Evolutionary conservation across 2,113 vertebrate genomes (phyloP).

Genomic region (Rostratula benghalensis): DNA sequence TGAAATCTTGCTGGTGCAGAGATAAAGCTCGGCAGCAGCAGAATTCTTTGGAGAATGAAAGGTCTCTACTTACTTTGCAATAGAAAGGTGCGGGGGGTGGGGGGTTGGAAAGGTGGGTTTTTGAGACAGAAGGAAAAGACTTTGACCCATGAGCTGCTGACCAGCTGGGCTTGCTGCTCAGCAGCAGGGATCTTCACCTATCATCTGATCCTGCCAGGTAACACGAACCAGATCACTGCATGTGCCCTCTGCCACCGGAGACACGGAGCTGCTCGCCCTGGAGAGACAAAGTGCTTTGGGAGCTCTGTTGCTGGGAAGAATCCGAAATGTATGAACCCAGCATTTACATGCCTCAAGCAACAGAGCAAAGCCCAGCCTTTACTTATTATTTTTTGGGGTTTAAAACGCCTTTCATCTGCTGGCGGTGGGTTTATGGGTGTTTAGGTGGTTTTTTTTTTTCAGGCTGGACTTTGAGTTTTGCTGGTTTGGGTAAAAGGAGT

Average conservation of each 20-base stretch:
- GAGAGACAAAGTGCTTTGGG: not conserved
- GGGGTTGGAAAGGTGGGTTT: not conserved
- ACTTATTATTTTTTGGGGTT: not conserved
- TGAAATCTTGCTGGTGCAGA: not conserved
- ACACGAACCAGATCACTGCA: not conserved
- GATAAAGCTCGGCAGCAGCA: not conserved
- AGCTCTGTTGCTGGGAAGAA: conserved; percentile 36
- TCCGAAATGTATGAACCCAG: not conserved
- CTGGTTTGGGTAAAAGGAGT: not conserved
- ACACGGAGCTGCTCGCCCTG: conserved; percentile 29
- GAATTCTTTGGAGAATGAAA: not conserved
- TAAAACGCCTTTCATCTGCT: not conserved
- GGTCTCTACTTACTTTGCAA: not conserved
- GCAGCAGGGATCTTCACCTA: conserved; percentile 28
- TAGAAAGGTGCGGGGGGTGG: not conserved
- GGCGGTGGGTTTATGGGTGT: not conserved
- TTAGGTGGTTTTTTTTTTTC: not conserved
- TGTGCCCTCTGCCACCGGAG: conserved; percentile 60
- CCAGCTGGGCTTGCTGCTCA: conserved; percentile 14
- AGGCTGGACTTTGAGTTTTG: not conserved
- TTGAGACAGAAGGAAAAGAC: conserved; percentile 13
- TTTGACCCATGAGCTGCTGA: conserved; percentile 37
- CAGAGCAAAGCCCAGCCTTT: not conserved
- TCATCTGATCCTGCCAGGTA: conserved; percentile 62
- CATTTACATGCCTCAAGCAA: not conserved